Evolutionary conservation across 1,140 invertebrate genomes (phyloP).

Genomic region (Drepana arcuata): DNA sequence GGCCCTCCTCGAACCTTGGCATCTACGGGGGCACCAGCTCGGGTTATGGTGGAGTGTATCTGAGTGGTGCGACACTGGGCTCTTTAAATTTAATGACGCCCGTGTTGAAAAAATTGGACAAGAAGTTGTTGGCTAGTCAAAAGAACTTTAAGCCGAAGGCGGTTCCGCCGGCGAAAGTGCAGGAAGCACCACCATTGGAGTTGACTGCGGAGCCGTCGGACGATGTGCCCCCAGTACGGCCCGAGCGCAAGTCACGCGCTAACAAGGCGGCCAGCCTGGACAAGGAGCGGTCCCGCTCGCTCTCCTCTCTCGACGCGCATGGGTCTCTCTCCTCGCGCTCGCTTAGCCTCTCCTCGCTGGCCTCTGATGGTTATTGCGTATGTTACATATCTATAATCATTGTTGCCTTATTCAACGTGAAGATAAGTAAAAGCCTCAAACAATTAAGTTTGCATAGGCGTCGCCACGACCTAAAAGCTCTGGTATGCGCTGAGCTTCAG

Average conservation of each 20-base stretch:
- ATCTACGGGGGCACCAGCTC: slow-evolving; percentile 77
- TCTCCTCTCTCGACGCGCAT: slow-evolving; percentile 39
- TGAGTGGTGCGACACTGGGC: slow-evolving; percentile 65
- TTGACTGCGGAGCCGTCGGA: slow-evolving; percentile 1
- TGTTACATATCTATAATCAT: too few relatives aligned
- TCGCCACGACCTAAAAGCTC: too few relatives aligned
- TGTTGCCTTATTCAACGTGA: too few relatives aligned
- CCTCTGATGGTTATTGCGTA: slow-evolving; percentile 65
- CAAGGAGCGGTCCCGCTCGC: slow-evolving; percentile 56
- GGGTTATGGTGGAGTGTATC: slow-evolving; percentile 74
- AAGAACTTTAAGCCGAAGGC: slow-evolving; percentile 60
- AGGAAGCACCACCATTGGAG: slow-evolving; percentile 16
- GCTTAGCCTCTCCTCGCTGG: slow-evolving; percentile 50
- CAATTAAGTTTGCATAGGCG: too few relatives aligned
- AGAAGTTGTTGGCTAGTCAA: slow-evolving; percentile 55
- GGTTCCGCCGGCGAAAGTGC: slow-evolving; percentile 39
- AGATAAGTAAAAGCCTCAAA: too few relatives aligned
- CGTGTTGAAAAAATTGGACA: slow-evolving; percentile 69
- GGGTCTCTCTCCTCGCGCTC: slow-evolving; percentile 36
- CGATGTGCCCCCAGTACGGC: slow-evolving; percentile 39
- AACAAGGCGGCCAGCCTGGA: slow-evolving; percentile 29
- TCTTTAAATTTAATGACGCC: slow-evolving; percentile 71
- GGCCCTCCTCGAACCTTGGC: slow-evolving; percentile 41
- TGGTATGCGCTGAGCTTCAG: too few relatives aligned
- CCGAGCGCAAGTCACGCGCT: slow-evolving; percentile 36